Base-by-base conservation (phyloP, 2,888 invertebrate genomes). In the Sepiola atlantica region DNA sequence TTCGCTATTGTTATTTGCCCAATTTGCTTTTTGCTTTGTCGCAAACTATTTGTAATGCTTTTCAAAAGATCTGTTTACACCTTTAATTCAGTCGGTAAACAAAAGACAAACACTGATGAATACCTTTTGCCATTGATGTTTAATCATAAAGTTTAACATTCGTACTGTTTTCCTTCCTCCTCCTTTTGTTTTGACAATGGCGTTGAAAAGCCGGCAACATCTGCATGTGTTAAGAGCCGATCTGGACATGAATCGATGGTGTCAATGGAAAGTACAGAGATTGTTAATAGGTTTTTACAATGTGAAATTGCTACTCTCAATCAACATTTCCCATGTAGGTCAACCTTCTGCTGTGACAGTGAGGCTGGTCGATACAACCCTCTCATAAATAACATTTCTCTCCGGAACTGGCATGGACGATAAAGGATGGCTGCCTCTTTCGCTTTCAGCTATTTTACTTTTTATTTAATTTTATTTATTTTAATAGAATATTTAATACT, bases 191-290 rank as follows among this genome's bases (percentile, higher is more conserved):
- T 77, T 32, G 77, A 77, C 77, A 77, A 77, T n/a, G n/a, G 32
- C n/a, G 1, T n/a, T 77, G 77, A 32, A 77, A 77, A 12, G 14
- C 45, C 14, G n/a, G 77, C 32, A 77, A 77, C 77, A 77, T 77
- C 77, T 77, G 77, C n/a, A 32, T 77, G 14, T 77, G n/a, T 77
- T 77, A 32, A n/a, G 77, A n/a, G 16, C n/a, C 4, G 28, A 77
- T 77, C 32, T 77, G 77, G 32, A 77, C 77, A n/a, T n/a, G 77
- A 77, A 77, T 77, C 77, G 77, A 77, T 77, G 77, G 77, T n/a
- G n/a, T n/a, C n/a, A 77, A 77, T 77, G 32, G 32, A 77, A 77
- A 77, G 77, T 77, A 77, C 77, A 77, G 77, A 77, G 77, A 77
- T 77, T 77, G n/a, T 32, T n/a, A 77, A 77, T 18, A n/a, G 77